Base-by-base conservation (phyloP, 2,888 invertebrate species). In the Neoaliturus tenellus region DNA sequence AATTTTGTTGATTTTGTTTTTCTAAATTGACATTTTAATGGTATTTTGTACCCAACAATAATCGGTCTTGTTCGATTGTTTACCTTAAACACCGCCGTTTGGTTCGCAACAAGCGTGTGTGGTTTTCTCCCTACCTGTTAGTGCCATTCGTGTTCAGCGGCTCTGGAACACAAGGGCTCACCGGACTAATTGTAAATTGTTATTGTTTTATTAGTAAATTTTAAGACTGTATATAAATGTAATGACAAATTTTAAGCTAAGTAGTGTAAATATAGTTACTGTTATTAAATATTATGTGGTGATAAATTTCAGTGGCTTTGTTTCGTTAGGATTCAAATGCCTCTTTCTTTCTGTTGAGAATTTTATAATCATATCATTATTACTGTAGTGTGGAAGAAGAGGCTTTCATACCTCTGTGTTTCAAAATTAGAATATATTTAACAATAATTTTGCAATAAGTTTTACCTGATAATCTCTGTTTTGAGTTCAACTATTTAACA, bases 171-270 rank as follows among this genome's bases (percentile, higher is more conserved):
- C 33, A n/a, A 20, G 71, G 71, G 39, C 71, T 33, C 39, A 71
- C 39, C 75, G 44, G 75, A 75, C 75, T 75, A 44, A 75, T 44
- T 75, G 75, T 75, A 75, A 44, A 75, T 75, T 75, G 75, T 75
- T 75, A 75, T 75, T 75, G 75, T 75, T 75, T 69, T 75, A 44
- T 75, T 75, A 75, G 75, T 75, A 44, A 41, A 75, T 75, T 71
- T 71, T 71, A 75, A 75, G 75, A 44, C 75, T 75, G 75, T 75
- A 75, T 44, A 75, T 75, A 75, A 75, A 28, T 44, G 28, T 44
- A 44, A 75, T 75, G 75, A 75, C 75, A 75, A 48, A 75, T 75
- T 75, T 75, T 75, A 75, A 41, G 44, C 48, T 75, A 75, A 41
- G 41, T 75, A 39, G 39, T 75, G 75, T 75, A 75, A 41, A 75